Conservation (phyloP, 2,888 invertebrate genomes). For the Nematopogon swammerdamellus region DNA sequence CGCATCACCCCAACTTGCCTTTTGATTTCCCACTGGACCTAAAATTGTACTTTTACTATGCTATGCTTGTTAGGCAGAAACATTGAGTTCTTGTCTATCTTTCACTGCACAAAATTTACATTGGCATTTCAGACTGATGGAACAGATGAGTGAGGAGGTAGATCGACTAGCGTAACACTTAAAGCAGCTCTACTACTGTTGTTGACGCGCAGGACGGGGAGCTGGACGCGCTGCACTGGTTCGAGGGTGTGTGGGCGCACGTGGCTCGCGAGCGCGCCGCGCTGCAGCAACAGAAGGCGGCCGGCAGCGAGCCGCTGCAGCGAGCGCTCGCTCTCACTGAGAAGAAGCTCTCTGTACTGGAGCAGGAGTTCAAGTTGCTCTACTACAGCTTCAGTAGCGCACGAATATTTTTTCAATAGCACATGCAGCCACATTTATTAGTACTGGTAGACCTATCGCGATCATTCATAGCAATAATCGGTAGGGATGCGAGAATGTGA, state of each 20-base stretch:
- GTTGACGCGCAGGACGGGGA: slow-evolving; percentile 66
- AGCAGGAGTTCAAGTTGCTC: slow-evolving; percentile 84
- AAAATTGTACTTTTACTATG: no score
- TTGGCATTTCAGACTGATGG: no score
- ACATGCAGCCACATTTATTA: no score
- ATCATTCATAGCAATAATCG: no score
- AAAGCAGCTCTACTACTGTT: no score
- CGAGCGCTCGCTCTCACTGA: slow-evolving; percentile 89
- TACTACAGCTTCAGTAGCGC: slow-evolving; percentile 93
- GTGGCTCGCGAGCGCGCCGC: slow-evolving; percentile 60
- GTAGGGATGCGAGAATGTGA: no score
- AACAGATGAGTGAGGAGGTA: no score
- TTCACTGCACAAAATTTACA: no score
- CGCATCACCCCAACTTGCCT: not conserved
- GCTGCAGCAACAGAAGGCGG: slow-evolving; percentile 61
- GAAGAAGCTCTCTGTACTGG: slow-evolving; percentile 68
- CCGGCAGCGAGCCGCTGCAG: slow-evolving; percentile 83
- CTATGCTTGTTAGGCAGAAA: no score
- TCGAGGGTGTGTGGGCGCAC: slow-evolving; percentile 78
- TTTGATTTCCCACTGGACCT: not conserved
- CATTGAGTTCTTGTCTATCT: no score
- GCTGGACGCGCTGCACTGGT: slow-evolving; percentile 95
- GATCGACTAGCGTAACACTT: no score
- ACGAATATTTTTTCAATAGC: slow-evolving; percentile 90
- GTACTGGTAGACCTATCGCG: no score